Conservation (phyloP, 1,140 invertebrate species). For the Dendrolimus punctatus region DNA sequence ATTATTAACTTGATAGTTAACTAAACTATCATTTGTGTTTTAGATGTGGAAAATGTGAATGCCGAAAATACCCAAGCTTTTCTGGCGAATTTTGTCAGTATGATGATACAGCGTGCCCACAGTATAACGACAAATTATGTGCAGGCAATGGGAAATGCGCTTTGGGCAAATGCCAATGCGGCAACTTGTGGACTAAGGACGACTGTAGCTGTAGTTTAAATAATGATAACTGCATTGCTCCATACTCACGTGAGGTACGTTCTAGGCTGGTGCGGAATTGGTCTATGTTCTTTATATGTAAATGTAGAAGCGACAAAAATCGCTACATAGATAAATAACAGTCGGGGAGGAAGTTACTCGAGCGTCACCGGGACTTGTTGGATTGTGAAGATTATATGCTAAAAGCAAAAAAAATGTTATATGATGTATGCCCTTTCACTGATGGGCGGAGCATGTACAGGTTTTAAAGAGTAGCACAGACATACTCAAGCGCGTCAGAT, state of each 20-base stretch:
- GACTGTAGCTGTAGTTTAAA: conserved; percentile 79
- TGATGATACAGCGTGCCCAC: conserved; percentile 79
- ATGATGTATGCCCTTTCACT: no score
- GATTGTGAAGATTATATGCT: no score
- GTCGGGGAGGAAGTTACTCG: no score
- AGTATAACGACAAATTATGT: conserved; percentile 75
- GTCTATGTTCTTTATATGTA: no score
- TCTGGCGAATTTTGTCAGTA: conserved; percentile 82
- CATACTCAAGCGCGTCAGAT: no score
- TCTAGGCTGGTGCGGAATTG: neutral
- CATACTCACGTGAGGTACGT: conserved; percentile 37
- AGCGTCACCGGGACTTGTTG: no score
- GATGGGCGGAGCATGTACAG: no score
- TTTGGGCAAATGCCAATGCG: conserved; percentile 79
- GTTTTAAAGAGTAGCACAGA: no score
- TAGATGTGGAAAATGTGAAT: conserved; percentile 76
- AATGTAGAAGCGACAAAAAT: no score
- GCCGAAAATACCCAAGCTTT: conserved; percentile 68
- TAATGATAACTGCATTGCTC: conserved; percentile 77
- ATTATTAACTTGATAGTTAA: neutral
- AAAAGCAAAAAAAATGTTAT: no score
- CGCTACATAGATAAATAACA: no score
- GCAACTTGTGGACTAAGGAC: conserved; percentile 73
- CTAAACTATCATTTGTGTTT: neutral
- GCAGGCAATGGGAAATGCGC: conserved; percentile 72